Conservation (phyloP, 2,888 invertebrate genomes). For the Eulithis prunata region DNA sequence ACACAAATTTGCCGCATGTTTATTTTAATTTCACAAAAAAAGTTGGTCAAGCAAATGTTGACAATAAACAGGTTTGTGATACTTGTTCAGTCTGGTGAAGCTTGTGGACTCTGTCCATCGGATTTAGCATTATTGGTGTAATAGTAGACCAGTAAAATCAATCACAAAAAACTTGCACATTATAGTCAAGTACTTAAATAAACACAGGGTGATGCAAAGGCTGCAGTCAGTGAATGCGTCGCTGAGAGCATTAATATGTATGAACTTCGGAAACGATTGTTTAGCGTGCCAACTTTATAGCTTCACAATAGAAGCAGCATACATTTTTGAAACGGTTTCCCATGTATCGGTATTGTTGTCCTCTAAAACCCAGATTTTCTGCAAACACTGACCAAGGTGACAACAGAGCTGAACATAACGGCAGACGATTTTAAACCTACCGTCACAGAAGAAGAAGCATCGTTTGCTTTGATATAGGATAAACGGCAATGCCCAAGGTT, state of each 20-base stretch:
- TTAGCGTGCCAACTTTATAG: constrained; percentile 50
- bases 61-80: too few species aligned
- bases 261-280: constrained; percentile 53
- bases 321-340: constrained; percentile 35
- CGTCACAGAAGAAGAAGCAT: neutral
- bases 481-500: constrained; percentile 13
- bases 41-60: too few species aligned
- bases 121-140: too few species aligned
- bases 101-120: too few species aligned
- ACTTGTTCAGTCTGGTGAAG: too few species aligned
- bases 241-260: constrained; percentile 68
- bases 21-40: too few species aligned
- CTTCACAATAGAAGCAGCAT: constrained; percentile 40
- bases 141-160: constrained; percentile 44
- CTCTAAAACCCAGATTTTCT: constrained; percentile 5
- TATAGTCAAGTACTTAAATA: constrained; percentile 47
- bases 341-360: constrained; percentile 26
- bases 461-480: neutral
- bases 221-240: constrained; percentile 58
- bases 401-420: neutral
- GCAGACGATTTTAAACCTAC: neutral
- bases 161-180: constrained; percentile 40
- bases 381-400: neutral
- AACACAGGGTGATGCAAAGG: constrained; percentile 53
- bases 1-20: too few species aligned